Evolutionary conservation across 1,140 invertebrate species (phyloP).

Genomic region (Nasonia longicornis): DNA sequence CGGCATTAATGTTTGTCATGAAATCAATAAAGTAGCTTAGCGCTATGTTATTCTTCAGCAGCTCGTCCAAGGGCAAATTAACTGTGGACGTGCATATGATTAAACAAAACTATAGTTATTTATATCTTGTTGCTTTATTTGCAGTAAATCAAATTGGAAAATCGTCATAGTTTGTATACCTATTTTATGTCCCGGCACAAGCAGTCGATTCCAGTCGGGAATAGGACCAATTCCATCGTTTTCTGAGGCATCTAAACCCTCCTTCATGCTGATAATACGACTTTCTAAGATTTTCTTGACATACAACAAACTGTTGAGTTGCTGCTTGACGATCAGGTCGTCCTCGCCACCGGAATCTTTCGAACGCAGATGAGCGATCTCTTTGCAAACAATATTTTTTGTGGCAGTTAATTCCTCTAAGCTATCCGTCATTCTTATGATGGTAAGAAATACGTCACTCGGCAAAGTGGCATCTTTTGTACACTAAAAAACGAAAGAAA

Average conservation of each 20-base stretch:
- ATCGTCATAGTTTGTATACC: background rate
- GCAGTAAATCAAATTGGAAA: background rate
- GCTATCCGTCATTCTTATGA: slow-evolving; percentile 82
- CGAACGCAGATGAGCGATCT: slow-evolving; percentile 84
- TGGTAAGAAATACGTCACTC: slow-evolving; percentile 85
- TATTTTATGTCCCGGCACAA: slow-evolving; percentile 73
- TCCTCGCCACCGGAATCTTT: slow-evolving; percentile 86
- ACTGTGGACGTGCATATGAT: slow-evolving; percentile 58
- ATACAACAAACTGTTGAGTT: slow-evolving; percentile 88
- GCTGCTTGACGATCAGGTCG: slow-evolving; percentile 86
- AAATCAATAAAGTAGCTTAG: slow-evolving; percentile 87
- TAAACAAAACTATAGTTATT: background rate
- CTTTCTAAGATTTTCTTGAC: slow-evolving; percentile 82
- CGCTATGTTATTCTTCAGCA: slow-evolving; percentile 85
- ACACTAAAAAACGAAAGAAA: slow-evolving; percentile 73
- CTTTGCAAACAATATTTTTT: slow-evolving; percentile 81
- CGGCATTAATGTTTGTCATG: slow-evolving; percentile 78
- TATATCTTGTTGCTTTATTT: background rate
- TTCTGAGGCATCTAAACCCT: slow-evolving; percentile 69
- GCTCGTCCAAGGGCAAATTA: slow-evolving; percentile 79
- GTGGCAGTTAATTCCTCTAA: slow-evolving; percentile 86
- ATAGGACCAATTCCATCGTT: slow-evolving; percentile 62
- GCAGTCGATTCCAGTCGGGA: slow-evolving; percentile 69
- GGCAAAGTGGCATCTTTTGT: slow-evolving; percentile 79
- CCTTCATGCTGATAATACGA: slow-evolving; percentile 74